Evolutionary conservation across 2,113 vertebrate species (phyloP), one percentile per base, ranked within the genome.

Genomic region (Oreochromis spilurus): DNA sequence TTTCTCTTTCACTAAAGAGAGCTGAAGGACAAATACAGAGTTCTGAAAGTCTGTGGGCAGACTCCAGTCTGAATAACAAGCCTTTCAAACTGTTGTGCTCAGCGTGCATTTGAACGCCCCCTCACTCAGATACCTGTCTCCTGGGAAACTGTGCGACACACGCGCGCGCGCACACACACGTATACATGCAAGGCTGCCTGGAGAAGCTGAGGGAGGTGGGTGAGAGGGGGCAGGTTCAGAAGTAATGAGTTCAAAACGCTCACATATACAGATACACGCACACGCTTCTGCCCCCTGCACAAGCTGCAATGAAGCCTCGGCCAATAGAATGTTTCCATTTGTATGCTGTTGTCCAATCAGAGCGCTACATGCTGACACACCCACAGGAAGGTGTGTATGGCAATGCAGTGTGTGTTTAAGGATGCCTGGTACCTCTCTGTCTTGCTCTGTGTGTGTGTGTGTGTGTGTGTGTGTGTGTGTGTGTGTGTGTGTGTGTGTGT

Each of bases 51-150:
- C 79, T 84, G 77, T 81, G 90, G 65, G 67, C 54, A 81, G 67
- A 84, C 58, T 88, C 12, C 84, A 60, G 86, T 83, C 52, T 90
- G 88, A 89, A 93, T 88, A 93, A 91, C 81, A 91, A 93, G 79
- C 83, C 84, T 89, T 90, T 91, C 86, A 90, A 91, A 91, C 84
- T 38, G 84, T 82, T 84, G 89, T 91, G 93, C 86, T 90, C 92
- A 55, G 79, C 70, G 52, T 92, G 88, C 60, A 40, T 92, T 93
- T 91, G 75, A 91, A 94, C 91, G 82, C 91, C 92, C 92, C 84
- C 90, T 89, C 91, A 84, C 87, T 90, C 53, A 91, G 88, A 91
- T 93, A 93, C 92, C 92, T 90, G 94, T 94, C 95, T 94, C 95
- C 95, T 89, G 89, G 94, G 94, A 93, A 94, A 96, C 94, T 9